phyloP scores from a whole-genome alignment of 2,113 vertebrate species.

The Jaculus jaculus region DNA sequence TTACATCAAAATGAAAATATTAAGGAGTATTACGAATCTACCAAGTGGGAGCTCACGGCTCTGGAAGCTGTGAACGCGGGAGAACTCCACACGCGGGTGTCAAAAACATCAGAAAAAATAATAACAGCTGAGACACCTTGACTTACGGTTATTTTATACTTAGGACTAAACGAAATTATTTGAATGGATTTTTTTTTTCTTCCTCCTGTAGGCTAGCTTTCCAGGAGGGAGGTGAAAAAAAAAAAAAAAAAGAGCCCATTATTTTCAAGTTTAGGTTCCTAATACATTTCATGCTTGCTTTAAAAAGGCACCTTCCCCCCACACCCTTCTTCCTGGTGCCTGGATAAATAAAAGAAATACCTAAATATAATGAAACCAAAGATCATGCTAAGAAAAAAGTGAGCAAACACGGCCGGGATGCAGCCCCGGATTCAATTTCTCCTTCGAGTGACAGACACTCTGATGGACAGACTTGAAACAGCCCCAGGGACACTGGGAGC shows the following conservation, averaged over 20 bases:
- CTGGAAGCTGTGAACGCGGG: constrained; percentile 83
- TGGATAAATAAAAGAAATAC: constrained; percentile 82
- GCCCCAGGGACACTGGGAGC: neutral
- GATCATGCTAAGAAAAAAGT: constrained; percentile 72
- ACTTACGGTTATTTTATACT: constrained; percentile 89
- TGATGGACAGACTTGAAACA: constrained; percentile 59
- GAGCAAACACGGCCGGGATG: constrained; percentile 60
- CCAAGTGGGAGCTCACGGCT: constrained; percentile 92
- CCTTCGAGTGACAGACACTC: neutral
- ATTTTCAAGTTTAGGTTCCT: constrained; percentile 78
- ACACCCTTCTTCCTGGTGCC: constrained; percentile 52
- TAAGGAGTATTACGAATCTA: constrained; percentile 99
- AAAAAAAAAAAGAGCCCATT: constrained; percentile 53
- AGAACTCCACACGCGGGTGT: constrained; percentile 90
- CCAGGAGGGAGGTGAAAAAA: constrained; percentile 59
- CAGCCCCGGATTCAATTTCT: constrained; percentile 74
- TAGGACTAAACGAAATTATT: constrained; percentile 95
- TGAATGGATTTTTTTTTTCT: constrained; percentile 84
- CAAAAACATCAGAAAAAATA: constrained; percentile 93
- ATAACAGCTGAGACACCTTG: constrained; percentile 93
- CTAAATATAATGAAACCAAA: constrained; percentile 81
- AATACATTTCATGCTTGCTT: constrained; percentile 73
- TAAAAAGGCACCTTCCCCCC: constrained; percentile 69
- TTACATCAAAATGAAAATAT: constrained; percentile 99
- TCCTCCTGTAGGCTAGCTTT: constrained; percentile 78